Conservation (phyloP, 2,113 vertebrate species). For the Emydocephalus ijimae region DNA sequence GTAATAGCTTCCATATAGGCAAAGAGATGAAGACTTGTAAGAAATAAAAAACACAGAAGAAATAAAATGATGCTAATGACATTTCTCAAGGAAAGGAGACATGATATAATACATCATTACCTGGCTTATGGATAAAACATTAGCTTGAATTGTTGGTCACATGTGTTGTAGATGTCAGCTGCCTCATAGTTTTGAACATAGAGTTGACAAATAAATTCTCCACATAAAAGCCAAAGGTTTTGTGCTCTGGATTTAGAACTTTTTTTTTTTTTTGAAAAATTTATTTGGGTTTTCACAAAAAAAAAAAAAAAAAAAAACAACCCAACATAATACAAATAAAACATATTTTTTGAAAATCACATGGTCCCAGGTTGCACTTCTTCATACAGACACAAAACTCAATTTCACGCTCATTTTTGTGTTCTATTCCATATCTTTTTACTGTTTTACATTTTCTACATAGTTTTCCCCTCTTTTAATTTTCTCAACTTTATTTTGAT, state of each 20-base stretch:
- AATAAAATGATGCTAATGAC: not conserved
- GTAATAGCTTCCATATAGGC: not conserved
- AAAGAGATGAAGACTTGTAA: not conserved
- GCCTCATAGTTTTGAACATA: not conserved
- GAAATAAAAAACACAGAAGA: not conserved
- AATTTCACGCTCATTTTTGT: too few relatives aligned
- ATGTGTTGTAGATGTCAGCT: not conserved
- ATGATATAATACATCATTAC: not conserved
- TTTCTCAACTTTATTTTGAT: too few relatives aligned
- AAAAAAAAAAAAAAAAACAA: too few relatives aligned
- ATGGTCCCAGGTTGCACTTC: too few relatives aligned
- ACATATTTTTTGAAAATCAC: too few relatives aligned
- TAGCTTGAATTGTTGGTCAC: not conserved
- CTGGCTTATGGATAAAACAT: not conserved
- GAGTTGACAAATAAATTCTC: not conserved
- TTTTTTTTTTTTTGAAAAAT: too few relatives aligned
- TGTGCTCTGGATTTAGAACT: not conserved
- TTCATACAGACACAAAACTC: too few relatives aligned
- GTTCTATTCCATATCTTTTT: too few relatives aligned
- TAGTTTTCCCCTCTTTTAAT: too few relatives aligned
- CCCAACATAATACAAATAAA: too few relatives aligned
- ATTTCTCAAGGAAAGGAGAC: not conserved
- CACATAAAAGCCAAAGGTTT: not conserved
- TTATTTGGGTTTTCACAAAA: too few relatives aligned
- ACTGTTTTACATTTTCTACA: too few relatives aligned